Conservation (phyloP, 1,140 invertebrate genomes). For the Cardiocondyla obscurior region DNA sequence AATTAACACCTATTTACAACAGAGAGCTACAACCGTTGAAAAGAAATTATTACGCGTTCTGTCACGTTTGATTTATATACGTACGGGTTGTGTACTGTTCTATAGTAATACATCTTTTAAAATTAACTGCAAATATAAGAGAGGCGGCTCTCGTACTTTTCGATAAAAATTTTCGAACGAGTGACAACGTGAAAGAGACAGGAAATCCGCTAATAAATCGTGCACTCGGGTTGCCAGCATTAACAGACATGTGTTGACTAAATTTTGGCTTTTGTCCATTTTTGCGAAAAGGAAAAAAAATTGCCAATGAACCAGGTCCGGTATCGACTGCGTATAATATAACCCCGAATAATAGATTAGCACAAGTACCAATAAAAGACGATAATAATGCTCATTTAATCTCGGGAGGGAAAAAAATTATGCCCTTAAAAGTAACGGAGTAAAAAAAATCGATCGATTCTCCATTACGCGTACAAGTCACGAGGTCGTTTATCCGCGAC, state of each 20-base stretch:
- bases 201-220: constrained; percentile 40
- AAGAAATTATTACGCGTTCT: not conserved
- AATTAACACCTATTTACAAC: not conserved
- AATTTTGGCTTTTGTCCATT: constrained; percentile 29
- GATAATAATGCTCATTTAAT: not conserved
- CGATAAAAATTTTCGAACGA: not conserved
- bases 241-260: not conserved
- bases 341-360: constrained; percentile 14
- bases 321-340: constrained; percentile 44
- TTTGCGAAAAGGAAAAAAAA: constrained; percentile 13
- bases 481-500: constrained; percentile 38
- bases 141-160: not conserved
- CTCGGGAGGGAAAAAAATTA: not conserved
- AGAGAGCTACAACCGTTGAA: not conserved
- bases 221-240: not conserved
- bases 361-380: no score
- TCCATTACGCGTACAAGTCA: constrained; percentile 34
- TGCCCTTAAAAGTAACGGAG: not conserved
- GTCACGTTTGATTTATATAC: not conserved
- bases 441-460: constrained; percentile 30
- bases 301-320: constrained; percentile 32
- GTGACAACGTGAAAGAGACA: constrained; percentile 14
- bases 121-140: constrained; percentile 1
- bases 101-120: not conserved
- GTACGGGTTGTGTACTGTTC: not conserved